Base-by-base conservation (phyloP, 92 coral and sea anemone species). In the Parazoanthus atlanticus region DNA sequence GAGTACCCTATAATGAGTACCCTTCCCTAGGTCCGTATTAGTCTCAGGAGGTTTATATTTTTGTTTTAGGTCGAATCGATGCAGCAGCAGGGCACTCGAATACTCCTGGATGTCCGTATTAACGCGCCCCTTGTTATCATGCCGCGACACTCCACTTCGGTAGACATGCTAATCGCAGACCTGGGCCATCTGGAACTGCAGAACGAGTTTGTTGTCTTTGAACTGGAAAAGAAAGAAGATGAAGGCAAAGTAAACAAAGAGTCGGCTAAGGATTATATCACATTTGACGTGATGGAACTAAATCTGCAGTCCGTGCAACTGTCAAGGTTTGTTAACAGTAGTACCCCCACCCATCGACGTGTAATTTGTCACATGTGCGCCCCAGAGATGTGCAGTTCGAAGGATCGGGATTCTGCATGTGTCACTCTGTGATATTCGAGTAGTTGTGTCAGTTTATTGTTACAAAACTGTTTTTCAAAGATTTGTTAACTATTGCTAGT, bases 161-260 rank as follows among this genome's bases (percentile, higher is more conserved):
- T 89, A 26, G 97, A 97, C 75, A 91, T 96, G 95, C 95, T 97
- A 16, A 89, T 97, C 43, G 96, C 95, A 49, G 98, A 97, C 73
- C 97, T 97, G 49, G 99, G 99, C 49, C 98, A 91, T 43, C 89
- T 97, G 78, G 95, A 95, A 61, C 94, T 94, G 47, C 94, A 95
- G 84, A 97, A 97, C 85, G 92, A 90, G 74, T 97, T 97, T 74
- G 88, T 82, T 71, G 86, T 92, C 67, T 87, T 88, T 76, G 88
- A 90, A 40, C 21, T 82, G 41, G 78, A 36, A 47, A 69, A 80
- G 28, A 83, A 83, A 29, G 79, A 86, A 33, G 88, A 78, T 2
- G 84, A 30, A 25, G 85, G 78, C 80, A 82, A 43, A 49, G 94
- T 89, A 69, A 74, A 86, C 43, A 43, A 69, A 26, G n/a, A 82